phyloP scores from a whole-genome alignment of 1,140 invertebrate species.

The Trichonephila clavipes region DNA sequence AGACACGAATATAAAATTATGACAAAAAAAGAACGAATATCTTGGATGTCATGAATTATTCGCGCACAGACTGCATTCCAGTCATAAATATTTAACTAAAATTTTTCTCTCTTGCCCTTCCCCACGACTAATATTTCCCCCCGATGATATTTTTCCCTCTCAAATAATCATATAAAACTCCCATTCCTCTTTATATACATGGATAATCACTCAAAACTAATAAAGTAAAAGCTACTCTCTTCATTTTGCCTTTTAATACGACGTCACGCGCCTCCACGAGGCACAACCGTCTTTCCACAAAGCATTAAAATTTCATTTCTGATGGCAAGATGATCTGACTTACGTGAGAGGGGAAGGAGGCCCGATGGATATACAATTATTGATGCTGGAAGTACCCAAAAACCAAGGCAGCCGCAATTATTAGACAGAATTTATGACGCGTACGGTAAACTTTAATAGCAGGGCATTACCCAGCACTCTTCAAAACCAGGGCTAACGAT shows the following conservation, averaged over 20 bases:
- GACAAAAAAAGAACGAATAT: background rate
- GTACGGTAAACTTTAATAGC: conserved; percentile 61
- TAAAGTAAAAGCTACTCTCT: background rate
- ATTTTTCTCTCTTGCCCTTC: background rate
- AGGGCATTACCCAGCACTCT: background rate
- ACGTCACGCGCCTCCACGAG: background rate
- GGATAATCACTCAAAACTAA: background rate
- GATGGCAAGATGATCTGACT: background rate
- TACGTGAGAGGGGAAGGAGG: background rate
- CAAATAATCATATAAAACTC: background rate
- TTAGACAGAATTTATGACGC: conserved; percentile 44
- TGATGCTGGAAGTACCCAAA: background rate
- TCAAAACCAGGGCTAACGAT: conserved; percentile 34
- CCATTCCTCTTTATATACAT: background rate
- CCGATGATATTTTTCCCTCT: background rate
- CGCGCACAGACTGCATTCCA: background rate
- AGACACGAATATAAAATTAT: background rate
- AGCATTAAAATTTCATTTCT: conserved; percentile 13
- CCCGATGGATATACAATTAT: background rate
- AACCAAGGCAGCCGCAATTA: conserved; percentile 44
- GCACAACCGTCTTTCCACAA: background rate
- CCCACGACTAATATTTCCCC: background rate
- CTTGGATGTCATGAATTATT: too few species aligned
- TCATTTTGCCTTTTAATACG: background rate
- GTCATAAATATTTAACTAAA: background rate